These are phyloP conservation scores for Corydoras maculifer DNA, from an alignment of 2,113 vertebrate species.

Conservation along the genomic window DNA sequence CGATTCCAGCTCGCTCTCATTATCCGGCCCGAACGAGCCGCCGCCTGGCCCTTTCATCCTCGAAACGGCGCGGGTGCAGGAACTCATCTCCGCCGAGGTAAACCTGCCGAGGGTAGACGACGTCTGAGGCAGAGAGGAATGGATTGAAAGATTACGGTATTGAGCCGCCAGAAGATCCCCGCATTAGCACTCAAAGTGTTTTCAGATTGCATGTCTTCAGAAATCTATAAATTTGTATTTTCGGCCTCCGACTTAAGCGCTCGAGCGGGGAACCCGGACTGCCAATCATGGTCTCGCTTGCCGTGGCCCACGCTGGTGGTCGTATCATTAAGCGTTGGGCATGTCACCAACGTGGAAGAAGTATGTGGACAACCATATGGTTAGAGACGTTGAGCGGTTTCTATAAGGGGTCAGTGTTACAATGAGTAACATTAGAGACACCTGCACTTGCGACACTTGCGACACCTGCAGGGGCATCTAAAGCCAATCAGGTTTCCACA, in stretches of 20 bases:
- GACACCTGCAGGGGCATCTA: too few species aligned
- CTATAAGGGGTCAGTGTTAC: too few species aligned
- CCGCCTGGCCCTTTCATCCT: too few species aligned
- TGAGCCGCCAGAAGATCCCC: conserved; percentile 27
- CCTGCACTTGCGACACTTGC: too few species aligned
- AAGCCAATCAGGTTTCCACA: too few species aligned
- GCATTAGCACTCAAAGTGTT: conserved; percentile 33
- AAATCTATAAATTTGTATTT: conserved; percentile 35
- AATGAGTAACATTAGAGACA: too few species aligned
- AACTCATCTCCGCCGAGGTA: conserved; percentile 32
- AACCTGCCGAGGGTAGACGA: conserved; percentile 13
- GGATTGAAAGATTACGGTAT: conserved; percentile 35
- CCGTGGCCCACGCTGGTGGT: too few species aligned
- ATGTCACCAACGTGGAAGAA: too few species aligned
- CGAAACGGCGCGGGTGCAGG: neutral
- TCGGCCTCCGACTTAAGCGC: conserved; percentile 3
- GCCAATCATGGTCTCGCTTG: neutral
- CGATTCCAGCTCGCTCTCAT: conserved; percentile 26
- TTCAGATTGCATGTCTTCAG: conserved; percentile 42
- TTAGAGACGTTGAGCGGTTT: too few species aligned
- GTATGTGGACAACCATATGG: too few species aligned
- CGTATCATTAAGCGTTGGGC: too few species aligned
- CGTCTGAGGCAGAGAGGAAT: neutral
- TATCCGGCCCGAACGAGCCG: conserved; percentile 11
- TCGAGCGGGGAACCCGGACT: conserved; percentile 16